Percentiles rank a stretch among this genome's conserved stretches.
phyloP scores from a whole-genome alignment of 2,113 vertebrate genomes.

The Stercorarius parasiticus region DNA sequence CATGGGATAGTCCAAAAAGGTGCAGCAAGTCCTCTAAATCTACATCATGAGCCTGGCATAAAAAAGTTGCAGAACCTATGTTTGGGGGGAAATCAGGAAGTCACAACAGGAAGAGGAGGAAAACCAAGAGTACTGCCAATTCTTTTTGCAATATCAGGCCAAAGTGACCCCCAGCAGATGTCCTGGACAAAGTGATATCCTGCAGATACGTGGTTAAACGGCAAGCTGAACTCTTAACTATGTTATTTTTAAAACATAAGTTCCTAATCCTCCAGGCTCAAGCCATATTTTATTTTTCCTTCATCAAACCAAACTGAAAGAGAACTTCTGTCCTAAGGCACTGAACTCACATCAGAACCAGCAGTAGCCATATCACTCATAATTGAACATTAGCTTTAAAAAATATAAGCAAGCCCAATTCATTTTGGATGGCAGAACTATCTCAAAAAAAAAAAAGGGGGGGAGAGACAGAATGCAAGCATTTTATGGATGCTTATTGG shows the following conservation, averaged over 20 bases:
- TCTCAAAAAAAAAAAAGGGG: background rate
- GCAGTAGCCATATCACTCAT: background rate
- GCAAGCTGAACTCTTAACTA: background rate
- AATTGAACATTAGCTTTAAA: background rate
- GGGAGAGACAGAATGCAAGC: background rate
- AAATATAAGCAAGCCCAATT: background rate
- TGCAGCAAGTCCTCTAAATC: background rate
- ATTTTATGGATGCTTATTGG: background rate
- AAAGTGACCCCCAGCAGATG: background rate
- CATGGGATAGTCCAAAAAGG: background rate
- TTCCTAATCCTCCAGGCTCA: background rate
- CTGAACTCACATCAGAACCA: background rate
- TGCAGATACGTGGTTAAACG: background rate
- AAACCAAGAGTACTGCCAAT: slow-evolving; percentile 5
- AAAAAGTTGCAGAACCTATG: background rate
- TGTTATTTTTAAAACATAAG: background rate
- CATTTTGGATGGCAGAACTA: background rate
- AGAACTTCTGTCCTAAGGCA: background rate
- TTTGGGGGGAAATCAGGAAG: background rate
- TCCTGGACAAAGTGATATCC: background rate
- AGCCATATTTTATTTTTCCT: background rate
- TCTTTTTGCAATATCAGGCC: background rate
- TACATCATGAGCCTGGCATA: background rate
- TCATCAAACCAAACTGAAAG: background rate
- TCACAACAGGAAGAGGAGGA: slow-evolving; percentile 25